phyloP scores from a whole-genome alignment of 35 echinoderm and acorn worm genomes.

The Ophioderma brevispina region DNA sequence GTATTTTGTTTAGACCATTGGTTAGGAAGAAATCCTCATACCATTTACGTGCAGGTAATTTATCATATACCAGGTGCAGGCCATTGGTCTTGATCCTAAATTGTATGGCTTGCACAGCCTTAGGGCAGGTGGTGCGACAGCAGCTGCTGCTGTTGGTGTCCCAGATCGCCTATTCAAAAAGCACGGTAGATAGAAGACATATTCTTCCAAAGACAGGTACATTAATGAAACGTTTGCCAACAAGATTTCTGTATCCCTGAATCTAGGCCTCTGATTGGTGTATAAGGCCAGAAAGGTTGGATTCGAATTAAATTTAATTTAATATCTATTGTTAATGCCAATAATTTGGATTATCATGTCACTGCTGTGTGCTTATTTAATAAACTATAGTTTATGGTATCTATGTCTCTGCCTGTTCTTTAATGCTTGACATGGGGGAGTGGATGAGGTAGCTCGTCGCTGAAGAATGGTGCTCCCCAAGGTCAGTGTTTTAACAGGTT shows the following conservation, averaged over 20 bases:
- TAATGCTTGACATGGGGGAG: too few relatives aligned
- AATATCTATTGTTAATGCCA: too few relatives aligned
- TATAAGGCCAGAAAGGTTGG: too few relatives aligned
- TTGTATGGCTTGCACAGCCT: constrained; percentile 43
- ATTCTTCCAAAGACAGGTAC: constrained; percentile 37
- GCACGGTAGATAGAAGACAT: constrained; percentile 52
- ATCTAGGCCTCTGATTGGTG: not conserved
- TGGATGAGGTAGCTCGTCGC: too few relatives aligned
- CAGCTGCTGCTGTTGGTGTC: constrained; percentile 11
- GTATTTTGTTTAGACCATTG: constrained; percentile 25
- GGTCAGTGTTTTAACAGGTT: too few relatives aligned
- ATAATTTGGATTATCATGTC: too few relatives aligned
- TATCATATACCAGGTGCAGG: constrained; percentile 60
- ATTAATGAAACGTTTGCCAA: not conserved
- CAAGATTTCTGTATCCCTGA: not conserved
- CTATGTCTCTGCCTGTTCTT: too few relatives aligned
- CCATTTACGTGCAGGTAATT: not conserved
- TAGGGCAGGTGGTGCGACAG: constrained; percentile 41
- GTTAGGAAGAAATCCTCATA: not conserved
- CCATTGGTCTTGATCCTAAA: not conserved
- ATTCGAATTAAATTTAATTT: too few relatives aligned
- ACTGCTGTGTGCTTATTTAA: too few relatives aligned
- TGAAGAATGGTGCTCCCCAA: too few relatives aligned
- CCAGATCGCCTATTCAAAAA: constrained; percentile 36
- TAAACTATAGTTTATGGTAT: too few relatives aligned